Base-by-base conservation (phyloP, 2,888 invertebrate genomes). In the Rhagophthalmus giganteus region DNA sequence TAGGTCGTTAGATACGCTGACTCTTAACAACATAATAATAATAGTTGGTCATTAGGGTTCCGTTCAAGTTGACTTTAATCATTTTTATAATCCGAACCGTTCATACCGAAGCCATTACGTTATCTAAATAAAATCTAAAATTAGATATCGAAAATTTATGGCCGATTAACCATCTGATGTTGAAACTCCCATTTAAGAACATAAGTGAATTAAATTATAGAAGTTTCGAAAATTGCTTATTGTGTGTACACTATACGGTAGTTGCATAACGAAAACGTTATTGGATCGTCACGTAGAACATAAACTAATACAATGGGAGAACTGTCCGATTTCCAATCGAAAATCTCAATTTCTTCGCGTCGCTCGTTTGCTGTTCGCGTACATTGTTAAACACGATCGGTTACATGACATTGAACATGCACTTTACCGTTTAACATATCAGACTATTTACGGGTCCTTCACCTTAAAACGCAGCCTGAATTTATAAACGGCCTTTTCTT, bases 401-500 rank as follows among this genome's bases (percentile, higher is more conserved):
- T 47, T 57, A 54, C 61, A 62, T 61, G 61, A 55, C 62, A 61
- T 62, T 61, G 59, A 61, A 64, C 62, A 64, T 63, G 63, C 60
- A 64, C 61, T 64, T 64, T 64, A 64, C 62, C 60, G 65, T 63
- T 65, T 54, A 61, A 62, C 63, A 64, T 61, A 63, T 63, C 58
- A 61, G 61, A 66, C 62, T 64, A 60, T 66, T 67, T 64, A 65
- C 60, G 62, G 67, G 66, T 66, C 65, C 61, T 67, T 65, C 61
- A 67, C 67, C 67, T 64, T 62, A 61, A 50, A 54, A 56, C 64
- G 62, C 62, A 59, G 59, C 59, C 63, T 61, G 67, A 66, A 68
- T 67, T 64, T 63, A n/a, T n/a, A 65, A 67, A 68, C 57, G 51
- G 57, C 61, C 57, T 60, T 57, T 63, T 62, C 52, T 59, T 57